These are phyloP conservation scores for Zaprionus lachaisei DNA, from an alignment of 1,140 invertebrate genomes.

Conservation along the genomic window DNA sequence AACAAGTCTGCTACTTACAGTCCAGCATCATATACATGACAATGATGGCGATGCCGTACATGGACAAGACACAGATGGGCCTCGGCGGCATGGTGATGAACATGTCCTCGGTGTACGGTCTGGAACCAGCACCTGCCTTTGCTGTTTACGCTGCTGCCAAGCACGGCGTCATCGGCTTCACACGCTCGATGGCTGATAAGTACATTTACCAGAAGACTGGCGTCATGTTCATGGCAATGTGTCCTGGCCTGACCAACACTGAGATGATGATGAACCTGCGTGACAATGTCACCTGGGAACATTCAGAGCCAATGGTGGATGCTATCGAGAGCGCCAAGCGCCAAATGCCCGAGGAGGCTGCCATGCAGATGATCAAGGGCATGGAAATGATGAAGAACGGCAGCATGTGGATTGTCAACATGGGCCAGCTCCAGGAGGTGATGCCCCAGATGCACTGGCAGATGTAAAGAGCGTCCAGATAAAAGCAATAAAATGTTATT, in stretches of 20 bases:
- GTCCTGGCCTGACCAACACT: conserved; percentile 69
- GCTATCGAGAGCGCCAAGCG: conserved; percentile 70
- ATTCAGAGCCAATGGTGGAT: conserved; percentile 64
- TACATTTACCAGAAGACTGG: conserved; percentile 67
- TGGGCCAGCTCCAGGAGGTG: conserved; percentile 72
- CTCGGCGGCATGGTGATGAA: conserved; percentile 88
- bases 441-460: conserved; percentile 71
- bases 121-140: conserved; percentile 77
- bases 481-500: background rate
- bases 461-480: conserved; percentile 45
- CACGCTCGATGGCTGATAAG: conserved; percentile 81
- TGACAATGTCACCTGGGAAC: conserved; percentile 70
- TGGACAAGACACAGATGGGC: conserved; percentile 87
- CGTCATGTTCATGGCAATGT: conserved; percentile 71
- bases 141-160: conserved; percentile 85
- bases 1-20: conserved; percentile 19
- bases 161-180: conserved; percentile 85
- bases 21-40: conserved; percentile 71
- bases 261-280: conserved; percentile 79
- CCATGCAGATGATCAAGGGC: conserved; percentile 67
- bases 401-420: conserved; percentile 71
- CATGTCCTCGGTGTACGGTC: conserved; percentile 87
- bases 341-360: conserved; percentile 73
- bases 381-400: conserved; percentile 77
- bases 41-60: conserved; percentile 71